A percentile compares a stretch with the other conserved stretches of the same genome.
These are phyloP conservation scores for Galeopterus variegatus DNA, from an alignment of 2,113 vertebrate genomes.

Conservation along the genomic window DNA sequence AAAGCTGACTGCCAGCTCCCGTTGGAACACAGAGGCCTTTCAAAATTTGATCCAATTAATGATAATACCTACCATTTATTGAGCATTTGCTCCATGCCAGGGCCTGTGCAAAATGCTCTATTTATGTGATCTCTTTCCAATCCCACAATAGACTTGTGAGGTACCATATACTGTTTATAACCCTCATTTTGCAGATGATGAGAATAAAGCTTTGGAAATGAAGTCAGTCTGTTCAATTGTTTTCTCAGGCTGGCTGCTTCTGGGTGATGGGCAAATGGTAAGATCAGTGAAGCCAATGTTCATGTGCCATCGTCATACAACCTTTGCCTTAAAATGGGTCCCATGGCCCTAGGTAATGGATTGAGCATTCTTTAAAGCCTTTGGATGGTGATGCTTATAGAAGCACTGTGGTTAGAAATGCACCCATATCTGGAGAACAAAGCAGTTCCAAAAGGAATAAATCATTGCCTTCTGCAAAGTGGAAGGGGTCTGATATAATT, in stretches of 20 bases:
- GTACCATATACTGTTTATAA: neutral
- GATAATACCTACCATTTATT: neutral
- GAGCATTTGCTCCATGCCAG: neutral
- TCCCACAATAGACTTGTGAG: neutral
- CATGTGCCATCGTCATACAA: neutral
- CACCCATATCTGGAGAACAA: neutral
- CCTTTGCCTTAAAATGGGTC: neutral
- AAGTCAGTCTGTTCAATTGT: conserved; percentile 28
- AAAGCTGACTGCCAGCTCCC: conserved; percentile 6
- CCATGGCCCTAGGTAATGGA: neutral
- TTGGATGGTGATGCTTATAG: neutral
- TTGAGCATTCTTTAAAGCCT: neutral
- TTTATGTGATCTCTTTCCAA: neutral
- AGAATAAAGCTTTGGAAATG: conserved; percentile 18
- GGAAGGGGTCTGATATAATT: neutral
- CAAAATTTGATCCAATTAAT: neutral
- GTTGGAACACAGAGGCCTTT: neutral
- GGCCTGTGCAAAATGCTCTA: neutral
- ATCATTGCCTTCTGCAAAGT: neutral
- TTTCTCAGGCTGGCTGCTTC: conserved; percentile 33
- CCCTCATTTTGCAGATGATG: too few species aligned
- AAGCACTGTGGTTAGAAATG: neutral
- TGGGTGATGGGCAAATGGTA: neutral
- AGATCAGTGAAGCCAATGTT: neutral
- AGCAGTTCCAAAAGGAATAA: conserved; percentile 1